These are phyloP conservation scores for Peromyscus polionotus DNA, from an alignment of 2,113 vertebrate genomes.

Conservation along the genomic window DNA sequence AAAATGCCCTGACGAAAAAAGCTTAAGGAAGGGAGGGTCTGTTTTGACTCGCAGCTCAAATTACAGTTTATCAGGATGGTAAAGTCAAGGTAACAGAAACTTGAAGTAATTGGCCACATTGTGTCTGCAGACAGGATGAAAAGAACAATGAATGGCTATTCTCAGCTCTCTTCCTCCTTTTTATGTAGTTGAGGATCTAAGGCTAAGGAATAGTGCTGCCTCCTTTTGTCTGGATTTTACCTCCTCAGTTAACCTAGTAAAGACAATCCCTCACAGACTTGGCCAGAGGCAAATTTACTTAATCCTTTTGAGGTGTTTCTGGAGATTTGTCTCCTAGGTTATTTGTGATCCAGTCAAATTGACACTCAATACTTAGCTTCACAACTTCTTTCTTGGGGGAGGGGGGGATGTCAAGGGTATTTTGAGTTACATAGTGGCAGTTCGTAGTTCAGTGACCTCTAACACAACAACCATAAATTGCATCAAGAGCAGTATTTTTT, in stretches of 20 bases:
- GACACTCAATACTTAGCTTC: not conserved
- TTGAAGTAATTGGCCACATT: not conserved
- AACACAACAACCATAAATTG: not conserved
- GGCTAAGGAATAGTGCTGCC: not conserved
- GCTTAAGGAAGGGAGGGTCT: not conserved
- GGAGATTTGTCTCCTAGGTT: not conserved
- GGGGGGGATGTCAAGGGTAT: not conserved
- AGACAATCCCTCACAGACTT: not conserved
- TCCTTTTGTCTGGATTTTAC: not conserved
- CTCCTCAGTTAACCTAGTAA: not conserved
- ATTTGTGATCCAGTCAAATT: not conserved
- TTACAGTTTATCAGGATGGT: not conserved
- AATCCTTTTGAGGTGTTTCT: not conserved
- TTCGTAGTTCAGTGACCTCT: not conserved
- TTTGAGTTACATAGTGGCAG: not conserved
- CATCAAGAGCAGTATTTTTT: slow-evolving; percentile 17
- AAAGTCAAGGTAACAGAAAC: not conserved
- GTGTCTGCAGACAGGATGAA: not conserved
- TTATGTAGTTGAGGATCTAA: not conserved
- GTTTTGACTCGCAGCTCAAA: too few relatives aligned
- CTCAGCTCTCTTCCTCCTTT: not conserved
- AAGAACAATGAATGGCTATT: not conserved
- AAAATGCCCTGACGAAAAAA: not conserved
- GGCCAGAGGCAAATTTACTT: not conserved
- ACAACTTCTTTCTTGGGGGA: not conserved